phyloP scores from a whole-genome alignment of 1,140 invertebrate genomes.

The Pteromalus puparum region DNA sequence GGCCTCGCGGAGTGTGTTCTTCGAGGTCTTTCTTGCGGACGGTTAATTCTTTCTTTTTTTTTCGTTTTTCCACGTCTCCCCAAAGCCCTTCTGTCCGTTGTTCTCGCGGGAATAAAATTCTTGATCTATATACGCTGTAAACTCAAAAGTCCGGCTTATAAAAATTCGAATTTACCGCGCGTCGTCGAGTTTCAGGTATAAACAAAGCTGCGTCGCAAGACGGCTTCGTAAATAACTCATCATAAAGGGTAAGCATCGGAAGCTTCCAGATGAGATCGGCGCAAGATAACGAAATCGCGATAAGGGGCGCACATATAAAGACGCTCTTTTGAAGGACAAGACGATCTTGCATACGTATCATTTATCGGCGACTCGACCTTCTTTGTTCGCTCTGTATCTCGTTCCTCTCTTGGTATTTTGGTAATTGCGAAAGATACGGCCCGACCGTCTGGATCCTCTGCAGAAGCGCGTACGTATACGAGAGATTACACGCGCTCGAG shows the following conservation, averaged over 20 bases:
- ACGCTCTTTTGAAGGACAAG: conserved; percentile 1
- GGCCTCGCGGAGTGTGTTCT: conserved; percentile 23
- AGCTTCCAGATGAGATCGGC: background rate
- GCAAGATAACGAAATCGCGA: conserved; percentile 16
- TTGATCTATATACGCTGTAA: background rate
- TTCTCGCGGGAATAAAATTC: background rate
- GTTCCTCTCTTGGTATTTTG: conserved; percentile 13
- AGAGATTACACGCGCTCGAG: background rate
- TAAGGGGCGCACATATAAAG: background rate
- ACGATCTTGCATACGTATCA: background rate
- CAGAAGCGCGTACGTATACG: background rate
- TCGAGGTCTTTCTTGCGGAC: conserved; percentile 28
- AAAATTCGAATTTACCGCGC: background rate
- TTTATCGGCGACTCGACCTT: background rate
- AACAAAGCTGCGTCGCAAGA: no score
- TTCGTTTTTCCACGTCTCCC: background rate
- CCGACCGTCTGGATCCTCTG: background rate
- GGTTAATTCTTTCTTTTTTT: conserved; percentile 19
- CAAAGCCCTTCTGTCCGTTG: conserved; percentile 25
- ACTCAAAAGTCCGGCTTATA: background rate
- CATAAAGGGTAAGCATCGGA: no score
- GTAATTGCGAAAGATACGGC: conserved; percentile 2
- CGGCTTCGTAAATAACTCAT: no score
- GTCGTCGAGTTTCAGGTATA: no score
- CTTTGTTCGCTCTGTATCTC: conserved; percentile 12